Evolutionary conservation across 2,888 invertebrate species (phyloP).

Genomic region (Meta bourneti): DNA sequence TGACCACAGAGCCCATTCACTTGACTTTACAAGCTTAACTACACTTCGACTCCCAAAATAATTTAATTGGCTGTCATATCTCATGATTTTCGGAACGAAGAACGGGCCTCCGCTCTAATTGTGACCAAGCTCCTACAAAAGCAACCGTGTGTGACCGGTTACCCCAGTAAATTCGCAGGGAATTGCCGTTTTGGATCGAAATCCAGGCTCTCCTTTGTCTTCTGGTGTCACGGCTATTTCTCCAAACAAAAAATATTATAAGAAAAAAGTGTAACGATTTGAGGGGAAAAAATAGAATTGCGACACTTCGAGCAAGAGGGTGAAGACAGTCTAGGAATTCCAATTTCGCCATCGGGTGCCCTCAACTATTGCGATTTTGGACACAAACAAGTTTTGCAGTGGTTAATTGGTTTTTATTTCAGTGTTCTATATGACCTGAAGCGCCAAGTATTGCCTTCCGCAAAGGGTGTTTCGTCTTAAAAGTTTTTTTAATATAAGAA

Average conservation of each 20-base stretch:
- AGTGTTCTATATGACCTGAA: neutral
- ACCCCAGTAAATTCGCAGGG: constrained; percentile 9
- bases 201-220: constrained; percentile 31
- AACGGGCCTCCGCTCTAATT: constrained; percentile 6
- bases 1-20: neutral
- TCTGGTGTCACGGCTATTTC: constrained; percentile 33
- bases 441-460: too few relatives aligned
- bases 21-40: too few relatives aligned
- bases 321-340: neutral
- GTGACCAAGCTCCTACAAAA: neutral
- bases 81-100: constrained; percentile 11
- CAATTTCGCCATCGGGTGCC: constrained; percentile 4
- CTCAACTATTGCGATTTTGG: too few relatives aligned
- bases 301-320: neutral
- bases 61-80: too few relatives aligned
- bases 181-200: neutral
- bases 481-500: too few relatives aligned
- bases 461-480: too few relatives aligned
- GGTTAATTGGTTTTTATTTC: constrained; percentile 2
- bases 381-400: neutral
- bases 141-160: constrained; percentile 39
- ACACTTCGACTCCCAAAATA: too few relatives aligned
- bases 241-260: neutral
- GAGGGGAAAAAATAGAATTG: neutral
- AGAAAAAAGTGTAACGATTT: neutral